Evolutionary conservation across 2,888 invertebrate genomes (phyloP).

Genomic region (Acanthosepion lycidas): DNA sequence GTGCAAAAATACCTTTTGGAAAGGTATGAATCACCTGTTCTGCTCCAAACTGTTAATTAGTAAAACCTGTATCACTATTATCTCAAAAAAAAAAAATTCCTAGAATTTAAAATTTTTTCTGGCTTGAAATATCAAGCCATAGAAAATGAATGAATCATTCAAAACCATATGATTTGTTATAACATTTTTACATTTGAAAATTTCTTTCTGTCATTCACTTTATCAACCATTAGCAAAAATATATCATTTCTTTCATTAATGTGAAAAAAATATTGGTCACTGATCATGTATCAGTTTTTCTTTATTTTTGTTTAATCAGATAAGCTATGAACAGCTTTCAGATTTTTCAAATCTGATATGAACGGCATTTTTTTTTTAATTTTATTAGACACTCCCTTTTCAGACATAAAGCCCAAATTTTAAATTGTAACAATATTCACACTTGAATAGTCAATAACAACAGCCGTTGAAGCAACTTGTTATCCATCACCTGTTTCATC

Average conservation of each 20-base stretch:
- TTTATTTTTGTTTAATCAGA: neutral
- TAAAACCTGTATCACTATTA: too few species aligned
- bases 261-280: neutral
- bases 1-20: too few species aligned
- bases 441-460: neutral
- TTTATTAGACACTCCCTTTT: neutral
- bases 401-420: neutral
- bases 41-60: too few species aligned
- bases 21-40: too few species aligned
- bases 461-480: neutral
- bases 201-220: neutral
- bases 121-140: too few species aligned
- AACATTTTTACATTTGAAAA: too few species aligned
- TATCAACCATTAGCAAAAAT: neutral
- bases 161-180: too few species aligned
- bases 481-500: neutral
- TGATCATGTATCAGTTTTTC: neutral
- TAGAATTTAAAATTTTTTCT: too few species aligned
- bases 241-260: neutral
- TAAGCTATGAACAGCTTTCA: neutral
- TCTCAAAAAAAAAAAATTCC: too few species aligned
- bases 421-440: conserved; percentile 33
- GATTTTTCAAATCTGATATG: neutral
- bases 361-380: neutral
- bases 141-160: too few species aligned